Evolutionary conservation across 2,797 vertebrate genomes (phyloP).

Genomic region (Halcyon smyrnensis): DNA sequence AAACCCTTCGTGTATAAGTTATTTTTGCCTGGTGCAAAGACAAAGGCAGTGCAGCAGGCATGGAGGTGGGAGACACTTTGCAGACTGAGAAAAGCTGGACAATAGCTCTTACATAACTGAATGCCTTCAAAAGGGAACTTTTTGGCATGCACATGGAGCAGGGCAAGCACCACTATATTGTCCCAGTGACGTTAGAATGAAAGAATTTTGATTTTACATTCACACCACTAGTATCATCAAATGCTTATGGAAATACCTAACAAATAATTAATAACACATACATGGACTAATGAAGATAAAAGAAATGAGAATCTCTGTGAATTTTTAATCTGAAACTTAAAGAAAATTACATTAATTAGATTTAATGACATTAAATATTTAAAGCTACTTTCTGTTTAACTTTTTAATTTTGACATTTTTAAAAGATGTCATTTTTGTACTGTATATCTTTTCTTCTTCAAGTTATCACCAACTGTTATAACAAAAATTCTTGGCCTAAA

Average conservation of each 20-base stretch:
- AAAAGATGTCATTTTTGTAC: not conserved
- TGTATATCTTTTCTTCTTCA: not conserved
- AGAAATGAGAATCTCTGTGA: not conserved
- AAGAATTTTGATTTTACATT: not conserved
- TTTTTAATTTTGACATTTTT: not conserved
- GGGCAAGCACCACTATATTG: not conserved
- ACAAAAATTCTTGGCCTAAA: not conserved
- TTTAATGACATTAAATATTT: not conserved
- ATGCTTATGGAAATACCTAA: not conserved
- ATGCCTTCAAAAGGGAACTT: not conserved
- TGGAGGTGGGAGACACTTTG: not conserved
- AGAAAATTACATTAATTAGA: not conserved
- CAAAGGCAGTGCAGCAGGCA: not conserved
- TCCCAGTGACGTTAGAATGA: not conserved
- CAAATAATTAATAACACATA: not conserved
- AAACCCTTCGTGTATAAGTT: accelerated
- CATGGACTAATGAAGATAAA: not conserved
- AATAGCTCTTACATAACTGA: not conserved
- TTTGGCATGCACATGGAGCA: accelerated
- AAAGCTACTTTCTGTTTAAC: not conserved
- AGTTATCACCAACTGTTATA: not conserved
- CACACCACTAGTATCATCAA: not conserved
- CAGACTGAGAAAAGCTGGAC: not conserved
- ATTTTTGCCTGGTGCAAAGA: not conserved
- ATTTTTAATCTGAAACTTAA: not conserved